These are phyloP conservation scores for Ophiothrix spiculata DNA, from an alignment of 35 echinoderm and acorn worm genomes.

Conservation along the genomic window DNA sequence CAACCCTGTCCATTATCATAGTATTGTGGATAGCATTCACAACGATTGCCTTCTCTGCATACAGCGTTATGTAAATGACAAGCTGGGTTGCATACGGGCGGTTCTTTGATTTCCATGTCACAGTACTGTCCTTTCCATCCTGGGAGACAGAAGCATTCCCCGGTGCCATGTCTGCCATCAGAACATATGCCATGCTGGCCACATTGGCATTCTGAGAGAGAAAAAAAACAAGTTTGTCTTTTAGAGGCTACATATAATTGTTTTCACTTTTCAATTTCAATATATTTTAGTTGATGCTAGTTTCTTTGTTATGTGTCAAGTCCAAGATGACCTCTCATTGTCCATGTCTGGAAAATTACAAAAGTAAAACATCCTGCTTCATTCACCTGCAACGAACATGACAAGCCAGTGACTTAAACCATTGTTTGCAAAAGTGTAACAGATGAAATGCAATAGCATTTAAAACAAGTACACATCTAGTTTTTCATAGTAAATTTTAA, in stretches of 20 bases:
- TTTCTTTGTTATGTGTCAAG: background rate
- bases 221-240: background rate
- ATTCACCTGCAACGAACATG: no score
- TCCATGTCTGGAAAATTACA: background rate
- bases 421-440: no score
- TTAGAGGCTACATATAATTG: background rate
- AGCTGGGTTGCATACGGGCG: conserved; percentile 35
- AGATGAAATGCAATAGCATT: no score
- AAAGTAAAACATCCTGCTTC: background rate
- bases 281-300: background rate
- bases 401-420: no score
- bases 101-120: background rate
- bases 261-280: background rate
- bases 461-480: no score
- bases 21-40: conserved; percentile 65
- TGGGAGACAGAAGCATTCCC: conserved; percentile 49
- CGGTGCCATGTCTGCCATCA: conserved; percentile 27
- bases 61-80: conserved; percentile 60
- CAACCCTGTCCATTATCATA: conserved; percentile 51
- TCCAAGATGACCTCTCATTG: background rate
- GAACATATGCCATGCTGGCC: conserved; percentile 44
- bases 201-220: conserved; percentile 55
- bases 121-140: conserved; percentile 30
- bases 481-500: no score
- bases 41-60: conserved; percentile 50